Conservation (phyloP, 2,113 vertebrate genomes). For the Elachura formosa region DNA sequence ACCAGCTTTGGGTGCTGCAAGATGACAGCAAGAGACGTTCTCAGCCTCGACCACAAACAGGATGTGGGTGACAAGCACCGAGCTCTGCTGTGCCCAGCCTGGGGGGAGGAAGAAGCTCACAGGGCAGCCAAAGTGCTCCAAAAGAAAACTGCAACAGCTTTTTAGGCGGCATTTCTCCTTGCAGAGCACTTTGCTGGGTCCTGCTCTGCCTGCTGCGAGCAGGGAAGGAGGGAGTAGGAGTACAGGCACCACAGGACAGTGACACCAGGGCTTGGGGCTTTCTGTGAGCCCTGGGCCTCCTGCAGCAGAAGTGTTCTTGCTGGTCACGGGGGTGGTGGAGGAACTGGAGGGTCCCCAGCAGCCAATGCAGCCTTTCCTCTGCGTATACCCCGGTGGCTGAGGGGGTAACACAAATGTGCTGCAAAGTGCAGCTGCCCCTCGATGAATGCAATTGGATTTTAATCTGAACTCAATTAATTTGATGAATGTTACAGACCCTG, state of each 20-base stretch:
- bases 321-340: fast-evolving
- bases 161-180: fast-evolving
- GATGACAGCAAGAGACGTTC: not conserved
- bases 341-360: not conserved
- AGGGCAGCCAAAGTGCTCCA: not conserved
- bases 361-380: not conserved
- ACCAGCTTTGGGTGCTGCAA: not conserved
- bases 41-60: constrained; percentile 34
- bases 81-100: not conserved
- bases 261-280: fast-evolving
- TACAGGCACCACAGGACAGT: fast-evolving
- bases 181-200: fast-evolving
- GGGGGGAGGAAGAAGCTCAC: not conserved
- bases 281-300: not conserved
- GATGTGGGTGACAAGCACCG: constrained; percentile 47
- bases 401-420: not conserved
- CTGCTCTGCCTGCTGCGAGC: fast-evolving
- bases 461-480: not conserved
- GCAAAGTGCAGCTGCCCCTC: not conserved
- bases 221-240: not conserved
- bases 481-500: not conserved
- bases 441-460: not conserved
- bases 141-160: not conserved
- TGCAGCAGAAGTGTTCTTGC: not conserved
- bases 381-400: not conserved